Evolutionary conservation across 2,888 invertebrate genomes (phyloP).

Genomic region (Torymus tubicola): DNA sequence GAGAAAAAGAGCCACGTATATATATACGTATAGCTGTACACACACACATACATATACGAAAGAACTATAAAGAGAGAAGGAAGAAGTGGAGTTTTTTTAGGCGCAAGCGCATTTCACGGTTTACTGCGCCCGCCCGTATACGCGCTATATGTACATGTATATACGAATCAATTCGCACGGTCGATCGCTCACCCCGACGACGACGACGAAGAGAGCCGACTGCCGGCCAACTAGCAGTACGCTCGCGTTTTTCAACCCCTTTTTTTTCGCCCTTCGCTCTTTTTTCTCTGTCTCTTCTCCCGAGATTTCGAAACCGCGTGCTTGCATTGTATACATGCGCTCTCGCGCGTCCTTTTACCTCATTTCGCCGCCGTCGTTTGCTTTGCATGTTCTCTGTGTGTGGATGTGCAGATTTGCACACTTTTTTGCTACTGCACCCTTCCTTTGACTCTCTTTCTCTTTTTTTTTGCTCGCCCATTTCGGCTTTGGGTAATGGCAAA

Average conservation of each 20-base stretch:
- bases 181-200: constrained; percentile 52
- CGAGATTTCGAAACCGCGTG: too few relatives aligned
- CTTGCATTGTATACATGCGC: too few relatives aligned
- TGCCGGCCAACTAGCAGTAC: constrained; percentile 8
- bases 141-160: too few relatives aligned
- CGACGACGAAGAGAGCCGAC: not conserved
- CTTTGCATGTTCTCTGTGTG: too few relatives aligned
- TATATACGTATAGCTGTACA: not conserved
- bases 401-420: too few relatives aligned
- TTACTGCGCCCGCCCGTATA: constrained; percentile 53
- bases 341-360: too few relatives aligned
- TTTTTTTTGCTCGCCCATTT: too few relatives aligned
- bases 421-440: too few relatives aligned
- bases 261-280: not conserved
- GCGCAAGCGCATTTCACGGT: constrained; percentile 57
- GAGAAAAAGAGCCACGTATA: constrained; percentile 18
- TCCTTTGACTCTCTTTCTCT: too few relatives aligned
- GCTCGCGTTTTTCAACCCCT: too few relatives aligned
- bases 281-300: not conserved
- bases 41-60: not conserved
- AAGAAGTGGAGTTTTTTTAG: constrained; percentile 8
- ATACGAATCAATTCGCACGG: constrained; percentile 60
- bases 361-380: too few relatives aligned
- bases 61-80: not conserved
- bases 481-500: too few relatives aligned